phyloP scores from a whole-genome alignment of 2,113 vertebrate species.

The Erythrolamprus reginae region DNA sequence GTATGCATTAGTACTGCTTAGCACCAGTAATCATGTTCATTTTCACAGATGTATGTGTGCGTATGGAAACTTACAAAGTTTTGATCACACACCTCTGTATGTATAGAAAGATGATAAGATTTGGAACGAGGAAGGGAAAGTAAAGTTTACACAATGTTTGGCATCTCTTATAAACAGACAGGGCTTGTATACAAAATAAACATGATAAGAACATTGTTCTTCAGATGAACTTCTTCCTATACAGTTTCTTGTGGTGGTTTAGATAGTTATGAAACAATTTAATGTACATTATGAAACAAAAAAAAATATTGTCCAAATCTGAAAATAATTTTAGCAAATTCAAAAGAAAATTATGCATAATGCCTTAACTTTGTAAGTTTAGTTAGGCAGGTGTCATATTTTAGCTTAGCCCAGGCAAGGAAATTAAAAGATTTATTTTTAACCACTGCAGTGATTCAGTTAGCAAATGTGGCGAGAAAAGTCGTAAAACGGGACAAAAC shows the following conservation, averaged over 20 bases:
- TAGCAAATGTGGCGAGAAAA: too few relatives aligned
- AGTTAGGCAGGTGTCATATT: neutral
- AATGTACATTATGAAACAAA: neutral
- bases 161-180: constrained; percentile 8
- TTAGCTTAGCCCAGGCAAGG: neutral
- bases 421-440: neutral
- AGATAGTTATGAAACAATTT: neutral
- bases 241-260: neutral
- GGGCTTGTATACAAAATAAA: constrained; percentile 29
- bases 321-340: neutral
- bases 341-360: neutral
- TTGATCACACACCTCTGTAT: neutral
- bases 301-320: neutral
- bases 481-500: too few relatives aligned
- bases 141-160: constrained; percentile 16
- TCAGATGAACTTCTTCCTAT: constrained; percentile 26
- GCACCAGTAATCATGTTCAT: neutral
- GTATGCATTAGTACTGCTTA: neutral
- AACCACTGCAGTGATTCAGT: too few relatives aligned
- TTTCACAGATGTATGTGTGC: neutral
- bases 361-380: neutral
- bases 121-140: constrained; percentile 1
- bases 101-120: neutral
- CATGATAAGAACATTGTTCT: neutral
- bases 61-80: neutral